Percentiles rank a stretch among this genome's conserved stretches.
Evolutionary conservation across 2,797 vertebrate species (phyloP).

Genomic region (Chrosomus eos): DNA sequence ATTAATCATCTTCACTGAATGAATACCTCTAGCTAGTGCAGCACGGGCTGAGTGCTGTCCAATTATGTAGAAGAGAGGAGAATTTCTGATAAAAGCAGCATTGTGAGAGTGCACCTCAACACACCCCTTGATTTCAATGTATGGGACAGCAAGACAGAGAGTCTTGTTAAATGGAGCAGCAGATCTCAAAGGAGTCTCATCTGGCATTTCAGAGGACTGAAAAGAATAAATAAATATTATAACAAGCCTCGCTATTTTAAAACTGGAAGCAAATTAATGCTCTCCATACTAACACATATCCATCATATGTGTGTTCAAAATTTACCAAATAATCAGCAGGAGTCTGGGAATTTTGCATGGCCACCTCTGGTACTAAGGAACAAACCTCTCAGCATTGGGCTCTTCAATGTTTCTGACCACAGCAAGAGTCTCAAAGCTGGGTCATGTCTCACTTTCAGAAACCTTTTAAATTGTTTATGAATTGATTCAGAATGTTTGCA

Average conservation of each 20-base stretch:
- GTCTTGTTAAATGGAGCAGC: conserved; percentile 61
- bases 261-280: conserved; percentile 46
- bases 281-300: background rate
- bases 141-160: conserved; percentile 68
- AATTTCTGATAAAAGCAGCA: conserved; percentile 68
- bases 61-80: conserved; percentile 66
- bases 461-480: too few relatives aligned
- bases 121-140: conserved; percentile 72
- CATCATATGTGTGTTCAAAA: too few relatives aligned
- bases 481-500: too few relatives aligned
- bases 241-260: conserved; percentile 21
- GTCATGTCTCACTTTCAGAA: too few relatives aligned
- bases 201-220: conserved; percentile 67
- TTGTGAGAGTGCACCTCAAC: conserved; percentile 71
- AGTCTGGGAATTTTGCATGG: conserved; percentile 48
- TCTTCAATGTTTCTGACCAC: conserved; percentile 81
- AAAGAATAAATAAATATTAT: conserved; percentile 59
- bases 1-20: background rate
- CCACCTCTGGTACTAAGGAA: conserved; percentile 70
- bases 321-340: too few relatives aligned
- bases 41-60: conserved; percentile 63
- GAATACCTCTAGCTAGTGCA: conserved; percentile 40
- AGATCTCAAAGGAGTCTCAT: conserved; percentile 27
- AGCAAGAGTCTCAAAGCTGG: conserved; percentile 79
- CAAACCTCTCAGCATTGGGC: conserved; percentile 68